Evolutionary conservation across 2,797 vertebrate species (phyloP), one percentile per base, ranked within the genome.

Genomic region (Urosaurus nigricauda): DNA sequence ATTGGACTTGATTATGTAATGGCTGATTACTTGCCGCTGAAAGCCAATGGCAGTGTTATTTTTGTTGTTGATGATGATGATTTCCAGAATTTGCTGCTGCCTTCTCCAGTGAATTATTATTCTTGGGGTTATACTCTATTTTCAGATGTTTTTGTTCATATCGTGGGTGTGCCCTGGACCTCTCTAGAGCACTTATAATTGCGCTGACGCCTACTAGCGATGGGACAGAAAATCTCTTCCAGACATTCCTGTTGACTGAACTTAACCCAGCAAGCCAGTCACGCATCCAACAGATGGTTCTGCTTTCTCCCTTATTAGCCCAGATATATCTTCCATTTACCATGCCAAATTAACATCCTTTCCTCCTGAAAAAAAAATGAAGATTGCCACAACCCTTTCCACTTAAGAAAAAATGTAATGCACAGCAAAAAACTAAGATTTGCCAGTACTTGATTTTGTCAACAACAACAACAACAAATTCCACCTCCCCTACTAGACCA

Each of bases 231-330:
- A 83, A 92, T 94, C 88, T 94, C 83, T 95, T 94, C 95, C 93
- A 94, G 91, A 94, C 90, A 75, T 92, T 94, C 93, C 84, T 0
- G 0, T 90, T 89, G 56, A 88, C 90, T 92, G 70, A 90, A 93
- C 90, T 91, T 79, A 87, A 93, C 94, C 37, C 95, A 93, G 73
- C 65, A 89, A 93, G 89, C 80, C 87, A 92, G 86, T 95, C 91
- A 86, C 63, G 40, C 90, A 85, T 90, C 63, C 89, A 92, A 92
- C 95, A 96, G 94, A 96, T 94, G 94, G 93, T 93, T 92, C 87
- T 84, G 51, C 90, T 95, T 91, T 82, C 68, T 87, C 88, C 88
- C 58, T 87, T 93, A 81, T 87, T 92, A 70, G 85, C 92, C 91
- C 84, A 84, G 87, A 91, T 94, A 88, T 90, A 90, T 94, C 92